phyloP scores from a whole-genome alignment of 53 echinoderm and acorn worm species.

The Luidia sarsii region DNA sequence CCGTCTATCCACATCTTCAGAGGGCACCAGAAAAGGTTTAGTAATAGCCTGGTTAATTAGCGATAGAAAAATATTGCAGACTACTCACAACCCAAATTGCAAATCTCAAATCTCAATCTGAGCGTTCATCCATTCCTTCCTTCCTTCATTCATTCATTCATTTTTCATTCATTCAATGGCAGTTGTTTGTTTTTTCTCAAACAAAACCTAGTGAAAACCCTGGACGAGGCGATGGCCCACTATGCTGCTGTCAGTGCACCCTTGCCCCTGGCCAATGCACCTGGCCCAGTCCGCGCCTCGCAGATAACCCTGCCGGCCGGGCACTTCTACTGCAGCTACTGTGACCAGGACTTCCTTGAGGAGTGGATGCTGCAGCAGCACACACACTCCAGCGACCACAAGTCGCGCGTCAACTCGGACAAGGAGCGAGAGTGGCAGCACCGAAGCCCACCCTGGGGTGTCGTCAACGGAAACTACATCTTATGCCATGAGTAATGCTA shows the following conservation, averaged over 20 bases:
- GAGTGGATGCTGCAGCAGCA: conserved; percentile 69
- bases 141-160: too few relatives aligned
- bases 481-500: too few relatives aligned
- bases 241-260: not conserved
- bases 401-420: conserved; percentile 80
- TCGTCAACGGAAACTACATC: conserved; percentile 71
- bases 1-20: too few relatives aligned
- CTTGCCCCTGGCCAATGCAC: not conserved
- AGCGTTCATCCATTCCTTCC: too few relatives aligned
- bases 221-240: conserved; percentile 62
- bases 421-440: conserved; percentile 84
- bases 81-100: too few relatives aligned
- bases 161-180: too few relatives aligned
- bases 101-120: too few relatives aligned
- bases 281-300: not conserved
- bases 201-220: conserved; percentile 69
- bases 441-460: conserved; percentile 80
- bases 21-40: too few relatives aligned
- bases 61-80: too few relatives aligned
- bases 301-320: not conserved
- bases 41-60: too few relatives aligned
- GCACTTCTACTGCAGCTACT: conserved; percentile 76
- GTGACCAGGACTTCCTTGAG: conserved; percentile 64
- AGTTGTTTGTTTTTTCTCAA: too few relatives aligned
- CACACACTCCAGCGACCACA: conserved; percentile 67